Conservation (phyloP, 2,113 vertebrate species). For the Oreochromis tanganicae region DNA sequence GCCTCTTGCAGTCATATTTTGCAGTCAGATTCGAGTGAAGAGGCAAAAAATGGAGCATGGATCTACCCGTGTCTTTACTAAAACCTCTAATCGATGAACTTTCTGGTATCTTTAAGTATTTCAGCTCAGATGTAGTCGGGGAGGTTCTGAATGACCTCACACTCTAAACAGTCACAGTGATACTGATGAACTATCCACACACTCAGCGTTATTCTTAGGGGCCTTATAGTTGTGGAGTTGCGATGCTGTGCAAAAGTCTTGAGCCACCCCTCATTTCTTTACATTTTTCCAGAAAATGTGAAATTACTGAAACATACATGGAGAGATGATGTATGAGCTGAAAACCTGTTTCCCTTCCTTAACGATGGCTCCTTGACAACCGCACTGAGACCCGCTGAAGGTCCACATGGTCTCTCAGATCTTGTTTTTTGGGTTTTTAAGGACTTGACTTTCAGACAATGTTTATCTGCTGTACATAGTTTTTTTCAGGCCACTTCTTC, state of each 20-base stretch:
- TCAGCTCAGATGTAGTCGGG: accelerated
- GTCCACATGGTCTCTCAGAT: not conserved
- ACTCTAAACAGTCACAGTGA: not conserved
- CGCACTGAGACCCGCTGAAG: not conserved
- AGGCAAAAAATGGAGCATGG: not conserved
- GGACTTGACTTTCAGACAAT: not conserved
- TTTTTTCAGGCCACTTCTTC: not conserved
- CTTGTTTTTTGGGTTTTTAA: accelerated
- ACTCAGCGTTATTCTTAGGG: not conserved
- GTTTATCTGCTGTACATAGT: not conserved
- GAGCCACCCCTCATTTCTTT: not conserved
- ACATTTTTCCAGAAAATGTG: not conserved
- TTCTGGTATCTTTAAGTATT: not conserved
- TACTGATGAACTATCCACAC: not conserved
- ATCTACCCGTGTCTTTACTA: accelerated
- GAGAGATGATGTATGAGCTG: not conserved
- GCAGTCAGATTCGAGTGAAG: not conserved
- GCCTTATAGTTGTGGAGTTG: not conserved
- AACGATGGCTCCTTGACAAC: not conserved
- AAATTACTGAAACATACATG: not conserved
- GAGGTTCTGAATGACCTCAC: not conserved
- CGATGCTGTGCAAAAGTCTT: not conserved
- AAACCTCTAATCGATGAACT: accelerated
- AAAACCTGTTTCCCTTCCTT: not conserved
- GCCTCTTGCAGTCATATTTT: not conserved